Evolutionary conservation across 2,113 vertebrate genomes (phyloP), one percentile per base, ranked within the genome.

Genomic region (Cyanoderma ruficeps): DNA sequence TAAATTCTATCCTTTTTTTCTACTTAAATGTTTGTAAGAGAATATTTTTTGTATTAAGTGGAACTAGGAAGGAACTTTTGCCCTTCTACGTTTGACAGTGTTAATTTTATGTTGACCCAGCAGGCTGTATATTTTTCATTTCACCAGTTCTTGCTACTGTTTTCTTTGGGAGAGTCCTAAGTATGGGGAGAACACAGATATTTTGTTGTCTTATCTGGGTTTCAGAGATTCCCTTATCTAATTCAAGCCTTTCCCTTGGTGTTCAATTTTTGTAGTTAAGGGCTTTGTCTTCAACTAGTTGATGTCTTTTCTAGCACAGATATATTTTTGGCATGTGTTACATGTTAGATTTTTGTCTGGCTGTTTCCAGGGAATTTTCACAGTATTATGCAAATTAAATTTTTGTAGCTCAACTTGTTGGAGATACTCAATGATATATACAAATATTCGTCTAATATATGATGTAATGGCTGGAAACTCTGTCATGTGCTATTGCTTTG

Each of bases 1-100:
- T 99, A 98, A 98, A 93, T 89, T 80, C 30, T 87, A 2, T 88
- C 79, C 97, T 95, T 79, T 68, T 94, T 96, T 93, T 77, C 27
- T 70, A 35, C 25, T 52, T 72, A 28, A 81, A 44, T 41, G 3
- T 80, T 77, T 83, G 15, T 23, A 64, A 28, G 20, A 31, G 6
- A 22, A 39, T 57, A 76, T 56, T 82, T 75, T 4, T 9, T 71
- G 17, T 69, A 24, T 75, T 69, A 61, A 83, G 22, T 88, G 22
- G 47, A 88, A 63, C 24, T 70, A 35, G 2, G 52, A 60, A 74
- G 56, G 33, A 79, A 28, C 42, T 74, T 50, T 90, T 94, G 25
- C 27, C 39, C 19, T 64, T 76, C 55, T 74, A 0, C 31, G 14
- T 76, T 63, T 83, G 41, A 25, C 65, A n/a, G 1, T 63, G 24